These are phyloP conservation scores for Lithosia quadra DNA, from an alignment of 2,888 invertebrate genomes.

Conservation along the genomic window DNA sequence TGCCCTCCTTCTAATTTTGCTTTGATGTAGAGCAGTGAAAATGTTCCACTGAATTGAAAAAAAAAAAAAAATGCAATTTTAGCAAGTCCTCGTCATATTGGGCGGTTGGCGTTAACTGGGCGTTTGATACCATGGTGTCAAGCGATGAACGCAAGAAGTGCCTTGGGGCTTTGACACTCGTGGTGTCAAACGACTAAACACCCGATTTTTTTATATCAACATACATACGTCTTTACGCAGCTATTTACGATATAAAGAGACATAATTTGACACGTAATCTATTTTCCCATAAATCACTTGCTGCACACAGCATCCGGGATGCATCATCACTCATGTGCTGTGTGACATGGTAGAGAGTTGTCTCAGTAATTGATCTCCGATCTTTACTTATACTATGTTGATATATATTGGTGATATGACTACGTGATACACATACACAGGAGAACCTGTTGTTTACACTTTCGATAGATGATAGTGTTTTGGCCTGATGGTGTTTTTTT, in stretches of 20 bases:
- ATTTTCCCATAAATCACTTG: constrained; percentile 48
- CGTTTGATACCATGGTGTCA: too few species aligned
- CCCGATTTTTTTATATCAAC: too few species aligned
- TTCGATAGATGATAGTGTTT: not conserved
- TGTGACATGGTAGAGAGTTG: constrained; percentile 24
- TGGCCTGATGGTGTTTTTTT: too few species aligned
- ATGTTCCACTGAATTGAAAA: not conserved
- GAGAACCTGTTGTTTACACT: not conserved
- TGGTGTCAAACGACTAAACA: too few species aligned
- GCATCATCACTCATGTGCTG: constrained; percentile 36
- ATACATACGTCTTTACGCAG: too few species aligned
- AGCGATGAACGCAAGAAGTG: too few species aligned
- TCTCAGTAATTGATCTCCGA: constrained; percentile 35
- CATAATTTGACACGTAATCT: constrained; percentile 41
- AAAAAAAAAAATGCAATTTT: not conserved
- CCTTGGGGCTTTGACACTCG: too few species aligned
- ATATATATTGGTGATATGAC: not conserved
- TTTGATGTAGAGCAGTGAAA: not conserved
- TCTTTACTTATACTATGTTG: constrained; percentile 7
- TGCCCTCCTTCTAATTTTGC: constrained; percentile 11
- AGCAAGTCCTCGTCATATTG: not conserved
- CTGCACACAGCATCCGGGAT: constrained; percentile 25
- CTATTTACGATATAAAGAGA: not conserved
- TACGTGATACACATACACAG: too few species aligned
- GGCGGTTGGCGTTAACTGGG: too few species aligned